Evolutionary conservation across 1,140 invertebrate species (phyloP).

Genomic region (Zaprionus kolodkinae): DNA sequence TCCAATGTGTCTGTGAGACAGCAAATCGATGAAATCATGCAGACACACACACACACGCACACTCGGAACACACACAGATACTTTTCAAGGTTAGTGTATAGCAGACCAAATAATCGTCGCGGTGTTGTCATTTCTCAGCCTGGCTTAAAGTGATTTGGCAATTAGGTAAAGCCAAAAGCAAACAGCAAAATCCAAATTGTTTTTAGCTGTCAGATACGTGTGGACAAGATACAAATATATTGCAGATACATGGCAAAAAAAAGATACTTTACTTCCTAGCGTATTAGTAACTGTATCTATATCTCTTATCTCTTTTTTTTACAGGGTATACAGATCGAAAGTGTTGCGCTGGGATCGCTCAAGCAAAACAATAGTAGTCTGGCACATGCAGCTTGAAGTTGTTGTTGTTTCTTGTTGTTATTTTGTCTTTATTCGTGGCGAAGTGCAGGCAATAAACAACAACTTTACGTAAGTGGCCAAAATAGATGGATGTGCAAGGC

Average conservation of each 20-base stretch:
- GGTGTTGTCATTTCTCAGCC: slow-evolving; percentile 40
- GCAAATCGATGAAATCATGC: slow-evolving; percentile 69
- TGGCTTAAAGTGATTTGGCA: slow-evolving; percentile 43
- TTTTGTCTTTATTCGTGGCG: slow-evolving; percentile 1
- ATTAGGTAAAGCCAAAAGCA: slow-evolving; percentile 31
- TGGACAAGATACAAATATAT: not conserved
- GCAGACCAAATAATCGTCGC: slow-evolving; percentile 22
- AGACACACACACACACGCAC: slow-evolving; percentile 10
- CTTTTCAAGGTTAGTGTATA: slow-evolving; percentile 43
- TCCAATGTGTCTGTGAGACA: slow-evolving; percentile 36
- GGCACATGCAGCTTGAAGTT: slow-evolving; percentile 32
- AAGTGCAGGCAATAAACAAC: slow-evolving; percentile 45
- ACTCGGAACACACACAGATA: not conserved
- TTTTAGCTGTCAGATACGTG: not conserved
- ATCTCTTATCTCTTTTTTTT: not conserved
- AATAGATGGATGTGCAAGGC: slow-evolving; percentile 13
- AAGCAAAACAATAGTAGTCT: slow-evolving; percentile 28
- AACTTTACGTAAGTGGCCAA: slow-evolving; percentile 38
- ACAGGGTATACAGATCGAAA: slow-evolving; percentile 57
- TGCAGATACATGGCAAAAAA: not conserved
- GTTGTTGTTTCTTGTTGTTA: not conserved
- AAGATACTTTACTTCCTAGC: not conserved
- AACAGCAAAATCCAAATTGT: slow-evolving; percentile 8
- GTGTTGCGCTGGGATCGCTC: slow-evolving; percentile 44
- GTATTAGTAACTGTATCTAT: not conserved